Percentiles rank a stretch among this genome's conserved stretches.
These are phyloP conservation scores for Schizaphis graminum DNA, from an alignment of 2,888 invertebrate species.

Conservation along the genomic window DNA sequence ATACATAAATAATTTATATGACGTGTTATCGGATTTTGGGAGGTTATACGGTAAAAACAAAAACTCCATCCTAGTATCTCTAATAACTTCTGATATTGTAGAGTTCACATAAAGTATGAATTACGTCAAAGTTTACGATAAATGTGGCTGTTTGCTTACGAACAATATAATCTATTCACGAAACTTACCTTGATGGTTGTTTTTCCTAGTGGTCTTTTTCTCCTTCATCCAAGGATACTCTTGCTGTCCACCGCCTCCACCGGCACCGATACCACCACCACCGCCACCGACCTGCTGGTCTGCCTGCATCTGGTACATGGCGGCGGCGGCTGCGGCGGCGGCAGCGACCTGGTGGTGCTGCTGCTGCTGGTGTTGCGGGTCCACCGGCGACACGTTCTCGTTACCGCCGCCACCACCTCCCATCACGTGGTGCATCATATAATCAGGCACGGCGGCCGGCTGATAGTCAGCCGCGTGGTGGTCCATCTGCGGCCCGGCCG, in stretches of 20 bases:
- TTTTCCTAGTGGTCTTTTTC: conserved; percentile 94
- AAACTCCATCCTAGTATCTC: neutral
- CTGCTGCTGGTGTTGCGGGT: conserved; percentile 51
- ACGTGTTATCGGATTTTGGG: neutral
- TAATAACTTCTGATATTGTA: neutral
- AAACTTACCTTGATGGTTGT: conserved; percentile 88
- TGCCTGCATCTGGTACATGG: conserved; percentile 67
- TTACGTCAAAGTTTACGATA: neutral
- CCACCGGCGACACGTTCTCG: conserved; percentile 56
- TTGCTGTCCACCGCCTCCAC: conserved; percentile 76
- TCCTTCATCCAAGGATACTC: conserved; percentile 99
- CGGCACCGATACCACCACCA: conserved; percentile 75
- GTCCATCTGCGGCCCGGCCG: conserved; percentile 71
- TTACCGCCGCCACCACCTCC: conserved; percentile 55
- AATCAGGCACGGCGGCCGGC: conserved; percentile 97
- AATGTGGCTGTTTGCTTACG: neutral
- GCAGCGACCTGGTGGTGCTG: conserved; percentile 60
- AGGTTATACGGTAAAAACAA: neutral
- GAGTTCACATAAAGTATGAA: no score
- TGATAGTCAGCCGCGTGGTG: conserved; percentile 77
- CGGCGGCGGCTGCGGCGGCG: conserved; percentile 59
- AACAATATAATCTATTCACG: neutral
- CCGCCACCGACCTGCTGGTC: conserved; percentile 76
- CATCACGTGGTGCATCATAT: conserved; percentile 79
- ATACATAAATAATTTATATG: neutral